phyloP scores from a whole-genome alignment of 1,140 invertebrate species.

The Tetranychus urticae region DNA sequence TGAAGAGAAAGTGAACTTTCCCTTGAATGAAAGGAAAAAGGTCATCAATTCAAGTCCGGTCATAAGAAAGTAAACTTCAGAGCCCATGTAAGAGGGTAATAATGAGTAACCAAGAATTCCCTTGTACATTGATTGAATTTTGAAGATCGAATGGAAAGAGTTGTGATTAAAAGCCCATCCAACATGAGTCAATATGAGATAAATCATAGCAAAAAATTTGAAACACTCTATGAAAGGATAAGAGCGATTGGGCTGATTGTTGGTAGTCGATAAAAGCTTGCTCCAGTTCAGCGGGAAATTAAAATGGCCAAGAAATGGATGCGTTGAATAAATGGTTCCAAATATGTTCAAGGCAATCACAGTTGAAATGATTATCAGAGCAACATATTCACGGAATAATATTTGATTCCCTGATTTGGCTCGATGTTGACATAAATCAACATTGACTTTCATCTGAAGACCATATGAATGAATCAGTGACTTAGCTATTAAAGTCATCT shows the following conservation, averaged over 20 bases:
- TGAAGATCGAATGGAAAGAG: background rate
- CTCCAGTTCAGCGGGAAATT: background rate
- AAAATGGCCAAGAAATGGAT: background rate
- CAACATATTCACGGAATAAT: background rate
- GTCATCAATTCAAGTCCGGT: background rate
- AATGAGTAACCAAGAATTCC: background rate
- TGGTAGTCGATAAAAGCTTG: background rate
- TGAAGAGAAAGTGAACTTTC: background rate
- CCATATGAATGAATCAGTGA: background rate
- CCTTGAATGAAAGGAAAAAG: background rate
- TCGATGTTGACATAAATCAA: background rate
- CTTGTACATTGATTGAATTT: background rate
- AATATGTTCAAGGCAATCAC: background rate
- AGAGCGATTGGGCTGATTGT: background rate
- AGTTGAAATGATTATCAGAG: background rate
- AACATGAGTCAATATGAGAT: background rate
- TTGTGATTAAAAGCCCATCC: background rate
- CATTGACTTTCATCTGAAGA: background rate
- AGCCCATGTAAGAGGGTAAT: background rate
- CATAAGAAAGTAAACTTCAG: background rate
- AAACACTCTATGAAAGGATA: background rate
- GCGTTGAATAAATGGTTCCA: background rate
- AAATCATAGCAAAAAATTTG: background rate
- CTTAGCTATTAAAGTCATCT: slow-evolving; percentile 4
- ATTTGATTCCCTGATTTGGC: background rate